A percentile compares a stretch with the other conserved stretches of the same genome.
Conservation (phyloP, 2,797 vertebrate species). For the Phataginus tricuspis region DNA sequence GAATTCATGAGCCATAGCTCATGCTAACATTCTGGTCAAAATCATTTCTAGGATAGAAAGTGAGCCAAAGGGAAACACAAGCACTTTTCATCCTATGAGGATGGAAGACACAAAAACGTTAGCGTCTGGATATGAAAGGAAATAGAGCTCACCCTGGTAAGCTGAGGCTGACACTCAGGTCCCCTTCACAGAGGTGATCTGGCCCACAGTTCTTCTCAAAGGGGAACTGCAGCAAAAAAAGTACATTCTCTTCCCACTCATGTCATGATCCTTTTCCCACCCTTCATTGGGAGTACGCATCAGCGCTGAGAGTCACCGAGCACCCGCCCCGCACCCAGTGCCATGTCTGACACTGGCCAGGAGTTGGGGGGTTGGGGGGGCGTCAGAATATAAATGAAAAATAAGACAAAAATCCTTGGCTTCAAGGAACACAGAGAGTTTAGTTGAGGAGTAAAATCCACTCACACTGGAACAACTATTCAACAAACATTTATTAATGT, state of each 20-base stretch:
- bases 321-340: too few relatives aligned
- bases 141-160: slow-evolving; percentile 79
- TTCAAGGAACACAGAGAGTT: not conserved
- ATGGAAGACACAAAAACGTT: not conserved
- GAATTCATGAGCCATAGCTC: not conserved
- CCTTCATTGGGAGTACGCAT: too few relatives aligned
- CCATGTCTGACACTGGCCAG: not conserved
- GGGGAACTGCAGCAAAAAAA: slow-evolving; percentile 75
- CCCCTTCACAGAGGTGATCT: slow-evolving; percentile 81
- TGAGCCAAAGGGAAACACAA: not conserved
- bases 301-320: not conserved
- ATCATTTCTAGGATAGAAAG: not conserved
- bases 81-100: not conserved
- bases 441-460: not conserved
- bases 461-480: not conserved
- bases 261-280: not conserved
- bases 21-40: not conserved
- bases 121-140: not conserved
- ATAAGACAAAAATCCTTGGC: not conserved
- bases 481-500: not conserved
- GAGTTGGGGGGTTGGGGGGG: not conserved
- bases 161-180: slow-evolving; percentile 80
- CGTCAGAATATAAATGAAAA: not conserved
- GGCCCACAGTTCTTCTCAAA: slow-evolving; percentile 85
- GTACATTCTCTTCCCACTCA: not conserved